These are phyloP conservation scores for Tetrao urogallus DNA, from an alignment of 2,113 vertebrate genomes.

Conservation along the genomic window DNA sequence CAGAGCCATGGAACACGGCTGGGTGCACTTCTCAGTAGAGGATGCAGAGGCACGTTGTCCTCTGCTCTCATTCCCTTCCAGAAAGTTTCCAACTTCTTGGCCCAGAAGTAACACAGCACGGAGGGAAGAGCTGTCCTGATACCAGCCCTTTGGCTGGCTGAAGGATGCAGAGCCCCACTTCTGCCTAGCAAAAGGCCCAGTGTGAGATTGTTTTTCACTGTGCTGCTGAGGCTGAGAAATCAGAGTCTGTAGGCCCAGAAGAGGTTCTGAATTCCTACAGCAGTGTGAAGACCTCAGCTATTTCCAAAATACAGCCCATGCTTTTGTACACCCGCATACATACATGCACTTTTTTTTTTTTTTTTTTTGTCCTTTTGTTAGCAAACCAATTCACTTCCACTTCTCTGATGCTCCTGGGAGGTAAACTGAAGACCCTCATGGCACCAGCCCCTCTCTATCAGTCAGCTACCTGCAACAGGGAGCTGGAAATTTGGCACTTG, in stretches of 20 bases:
- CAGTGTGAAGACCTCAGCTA: background rate
- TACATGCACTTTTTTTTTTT: background rate
- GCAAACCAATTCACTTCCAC: background rate
- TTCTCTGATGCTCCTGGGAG: background rate
- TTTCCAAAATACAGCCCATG: background rate
- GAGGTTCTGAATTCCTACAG: background rate
- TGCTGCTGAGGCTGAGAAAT: background rate
- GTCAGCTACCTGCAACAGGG: background rate
- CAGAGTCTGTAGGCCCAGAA: background rate
- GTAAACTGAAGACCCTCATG: background rate
- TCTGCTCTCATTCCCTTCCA: background rate
- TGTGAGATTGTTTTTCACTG: background rate
- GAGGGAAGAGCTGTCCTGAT: background rate
- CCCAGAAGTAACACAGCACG: conserved; percentile 16
- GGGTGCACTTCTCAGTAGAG: background rate
- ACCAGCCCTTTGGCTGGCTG: background rate
- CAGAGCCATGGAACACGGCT: background rate
- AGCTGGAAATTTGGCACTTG: background rate
- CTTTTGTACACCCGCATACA: background rate
- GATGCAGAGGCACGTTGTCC: background rate
- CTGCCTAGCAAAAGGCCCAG: background rate
- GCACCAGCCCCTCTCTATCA: background rate
- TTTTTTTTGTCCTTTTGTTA: background rate
- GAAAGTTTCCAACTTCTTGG: background rate
- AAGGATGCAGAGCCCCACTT: background rate